Percentiles rank a stretch among this genome's conserved stretches.
phyloP scores from a whole-genome alignment of 2,888 invertebrate genomes.

The Orthonevra nobilis region DNA sequence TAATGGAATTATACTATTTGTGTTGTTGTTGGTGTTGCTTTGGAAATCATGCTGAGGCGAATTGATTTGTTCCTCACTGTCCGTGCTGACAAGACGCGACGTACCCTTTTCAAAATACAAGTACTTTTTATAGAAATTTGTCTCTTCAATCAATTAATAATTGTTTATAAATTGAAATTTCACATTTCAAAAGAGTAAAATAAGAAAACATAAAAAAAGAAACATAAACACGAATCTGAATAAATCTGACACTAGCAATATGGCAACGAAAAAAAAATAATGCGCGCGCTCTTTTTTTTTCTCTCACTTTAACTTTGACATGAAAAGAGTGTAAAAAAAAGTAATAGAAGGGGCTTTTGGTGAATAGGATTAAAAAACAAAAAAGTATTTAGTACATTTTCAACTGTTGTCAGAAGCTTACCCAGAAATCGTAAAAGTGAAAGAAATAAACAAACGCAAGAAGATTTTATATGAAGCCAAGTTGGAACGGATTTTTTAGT shows the following conservation, averaged over 20 bases:
- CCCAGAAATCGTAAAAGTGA: no score
- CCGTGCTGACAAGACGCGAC: conserved; percentile 84
- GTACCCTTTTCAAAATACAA: conserved; percentile 80
- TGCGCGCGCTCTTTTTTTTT: conserved; percentile 53
- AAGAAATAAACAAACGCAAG: no score
- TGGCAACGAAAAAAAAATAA: conserved; percentile 13
- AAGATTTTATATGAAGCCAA: no score
- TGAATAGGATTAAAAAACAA: conserved; percentile 32
- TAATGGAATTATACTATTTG: conserved; percentile 71
- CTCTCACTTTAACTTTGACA: conserved; percentile 22
- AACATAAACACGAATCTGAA: conserved; percentile 52
- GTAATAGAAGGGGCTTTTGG: conserved; percentile 59
- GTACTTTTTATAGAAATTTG: no score
- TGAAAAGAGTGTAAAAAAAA: conserved; percentile 5
- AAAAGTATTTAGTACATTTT: conserved; percentile 44
- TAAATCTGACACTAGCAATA: conserved; percentile 33
- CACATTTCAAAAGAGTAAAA: no score
- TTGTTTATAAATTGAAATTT: no score
- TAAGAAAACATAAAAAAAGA: conserved; percentile 15
- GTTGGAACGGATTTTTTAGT: no score
- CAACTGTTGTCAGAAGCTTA: conserved; percentile 33
- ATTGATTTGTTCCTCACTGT: conserved; percentile 84
- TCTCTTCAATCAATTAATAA: no score
- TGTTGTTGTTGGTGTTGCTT: conserved; percentile 75
- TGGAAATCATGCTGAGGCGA: conserved; percentile 79